Evolutionary conservation across 2,888 invertebrate species (phyloP).

Genomic region (Leptinotarsa tumamoca): DNA sequence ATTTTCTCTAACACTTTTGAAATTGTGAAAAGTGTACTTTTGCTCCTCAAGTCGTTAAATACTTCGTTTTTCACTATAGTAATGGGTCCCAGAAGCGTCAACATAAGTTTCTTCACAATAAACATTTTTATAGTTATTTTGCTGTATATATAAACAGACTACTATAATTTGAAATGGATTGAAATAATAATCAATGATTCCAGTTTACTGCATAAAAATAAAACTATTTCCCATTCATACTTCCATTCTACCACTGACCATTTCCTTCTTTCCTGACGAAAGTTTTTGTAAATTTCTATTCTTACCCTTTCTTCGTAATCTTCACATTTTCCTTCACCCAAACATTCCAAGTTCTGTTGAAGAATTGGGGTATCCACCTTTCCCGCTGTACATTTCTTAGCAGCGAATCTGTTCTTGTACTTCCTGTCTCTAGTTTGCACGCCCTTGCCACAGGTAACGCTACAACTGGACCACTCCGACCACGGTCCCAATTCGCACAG

Average conservation of each 20-base stretch:
- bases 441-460: conserved; percentile 78
- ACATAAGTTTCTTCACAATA: too few species aligned
- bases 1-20: neutral
- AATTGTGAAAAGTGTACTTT: neutral
- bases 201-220: too few species aligned
- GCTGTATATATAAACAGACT: too few species aligned
- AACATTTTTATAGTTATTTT: too few species aligned
- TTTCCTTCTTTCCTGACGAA: too few species aligned
- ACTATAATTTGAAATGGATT: too few species aligned
- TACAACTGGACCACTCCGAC: conserved; percentile 85
- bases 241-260: too few species aligned
- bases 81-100: too few species aligned
- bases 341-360: conserved; percentile 68
- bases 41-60: neutral
- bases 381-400: conserved; percentile 74
- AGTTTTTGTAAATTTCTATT: neutral
- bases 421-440: conserved; percentile 78
- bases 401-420: conserved; percentile 73
- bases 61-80: too few species aligned
- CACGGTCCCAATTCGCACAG: conserved; percentile 80
- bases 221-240: too few species aligned
- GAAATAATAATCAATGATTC: too few species aligned
- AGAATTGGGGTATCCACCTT: conserved; percentile 62
- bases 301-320: conserved; percentile 45
- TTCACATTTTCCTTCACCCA: conserved; percentile 62